Base-by-base conservation (phyloP, 2,888 invertebrate species). In the Xiphydria camelus region DNA sequence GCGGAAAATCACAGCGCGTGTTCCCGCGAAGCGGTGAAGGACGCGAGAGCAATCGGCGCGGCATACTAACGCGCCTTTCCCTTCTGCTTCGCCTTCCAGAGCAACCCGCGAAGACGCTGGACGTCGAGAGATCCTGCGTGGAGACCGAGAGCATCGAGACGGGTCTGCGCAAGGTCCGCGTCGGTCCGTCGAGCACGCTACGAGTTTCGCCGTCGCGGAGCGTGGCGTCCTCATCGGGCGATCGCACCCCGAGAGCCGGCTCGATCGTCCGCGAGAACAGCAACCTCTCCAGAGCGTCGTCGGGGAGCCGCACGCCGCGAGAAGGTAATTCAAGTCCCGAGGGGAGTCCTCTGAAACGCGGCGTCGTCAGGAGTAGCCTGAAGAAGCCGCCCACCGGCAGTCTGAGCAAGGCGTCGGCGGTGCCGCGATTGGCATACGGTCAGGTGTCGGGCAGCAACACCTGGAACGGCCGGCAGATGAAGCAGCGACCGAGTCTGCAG, bases 111-210 rank as follows among this genome's bases (percentile, higher is more conserved):
- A 67, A 60, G 48, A 22, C 48, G 7, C n/a, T n/a, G n/a, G 68
- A 68, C 21, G 53, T 48, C 35, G 70, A 62, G 36, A 61, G 68
- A 44, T 68, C 69, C 19, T 68, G 70, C 53, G 72, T 72, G 25
- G 72, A 72, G 31, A 73, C 72, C 1, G 72, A 73, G 1, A 73
- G 87, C 61, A 82, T 84, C 57, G 83, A 82, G 61, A 84, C 86
- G 2, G 88, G 88, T 3, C 77, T 88, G 2, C 81, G 87, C 14
- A 87, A 86, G 75, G 88, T 87, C 0, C 84, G 64, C 26, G 51
- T 62, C 17, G 57, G 59, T 1, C 59, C 60, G 1, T 55, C 59
- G 3, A 71, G 67, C 41, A 68, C 71, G 2, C 31, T 66, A 15
- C 53, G 67, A 15, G 55, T 53, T 2, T 65, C 70, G 0, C 65